phyloP scores from a whole-genome alignment of 2,113 vertebrate genomes.

The Neofelis nebulosa region DNA sequence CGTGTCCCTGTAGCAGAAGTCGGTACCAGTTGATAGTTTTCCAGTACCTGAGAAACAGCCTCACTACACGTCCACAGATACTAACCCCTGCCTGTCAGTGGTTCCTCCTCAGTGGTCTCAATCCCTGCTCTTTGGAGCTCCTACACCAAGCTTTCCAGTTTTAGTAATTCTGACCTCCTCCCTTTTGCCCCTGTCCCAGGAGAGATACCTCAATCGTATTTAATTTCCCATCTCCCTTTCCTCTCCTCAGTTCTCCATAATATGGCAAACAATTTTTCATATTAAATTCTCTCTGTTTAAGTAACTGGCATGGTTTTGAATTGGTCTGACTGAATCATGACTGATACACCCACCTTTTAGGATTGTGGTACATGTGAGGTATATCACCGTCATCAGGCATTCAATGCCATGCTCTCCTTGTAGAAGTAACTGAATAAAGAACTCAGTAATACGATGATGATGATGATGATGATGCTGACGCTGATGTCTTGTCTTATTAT shows the following conservation, averaged over 20 bases:
- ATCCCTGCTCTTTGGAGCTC: background rate
- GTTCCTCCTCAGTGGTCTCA: background rate
- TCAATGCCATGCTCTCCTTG: background rate
- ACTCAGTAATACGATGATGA: no score
- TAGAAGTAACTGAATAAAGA: background rate
- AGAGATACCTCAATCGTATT: background rate
- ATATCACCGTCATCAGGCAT: background rate
- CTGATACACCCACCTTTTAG: background rate
- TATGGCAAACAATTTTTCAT: background rate
- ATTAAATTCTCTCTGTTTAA: background rate
- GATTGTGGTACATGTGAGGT: background rate
- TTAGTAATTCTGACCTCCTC: background rate
- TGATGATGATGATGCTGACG: no score
- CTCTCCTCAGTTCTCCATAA: background rate
- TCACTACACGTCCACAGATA: background rate
- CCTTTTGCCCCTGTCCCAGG: background rate
- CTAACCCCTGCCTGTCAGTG: rapidly evolving
- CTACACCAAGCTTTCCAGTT: background rate
- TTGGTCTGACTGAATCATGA: background rate
- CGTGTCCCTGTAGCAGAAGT: background rate
- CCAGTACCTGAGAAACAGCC: background rate
- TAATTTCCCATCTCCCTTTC: background rate
- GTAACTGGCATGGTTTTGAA: background rate
- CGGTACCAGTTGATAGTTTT: no score
- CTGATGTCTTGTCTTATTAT: background rate